Base-by-base conservation (phyloP, 2,113 vertebrate species). In the Kobus ellipsiprymnus region DNA sequence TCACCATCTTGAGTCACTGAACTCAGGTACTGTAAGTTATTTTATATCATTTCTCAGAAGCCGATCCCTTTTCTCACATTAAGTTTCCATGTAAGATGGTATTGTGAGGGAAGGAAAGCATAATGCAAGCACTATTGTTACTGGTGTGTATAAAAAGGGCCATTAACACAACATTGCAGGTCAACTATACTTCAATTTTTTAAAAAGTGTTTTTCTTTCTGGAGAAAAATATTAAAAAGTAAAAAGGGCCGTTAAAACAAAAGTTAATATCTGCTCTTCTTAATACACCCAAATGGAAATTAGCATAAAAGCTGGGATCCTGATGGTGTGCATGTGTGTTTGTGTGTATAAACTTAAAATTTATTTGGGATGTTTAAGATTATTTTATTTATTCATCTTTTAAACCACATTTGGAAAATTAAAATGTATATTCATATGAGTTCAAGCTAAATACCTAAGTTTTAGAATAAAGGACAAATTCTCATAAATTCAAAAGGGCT, bases 11-110 rank as follows among this genome's bases (percentile, higher is more conserved):
- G 98, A 99, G 97, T 98, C 97, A 98, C 16, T 96, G 94, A 94
- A 92, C 80, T 84, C 88, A 85, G 16, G 2, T 96, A 96, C 92
- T 96, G 96, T 98, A 97, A 98, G 92, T 87, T 77, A 44, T 71
- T 88, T 97, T 97, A 17, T 81, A 90, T 59, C 82, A 96, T 98
- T 99, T 99, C 98, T 97, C 94, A 98, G 98, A 99, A 98, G 77
- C 67, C 80, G 85, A 97, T 97, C 95, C 97, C 48, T 98, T 98
- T 98, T 96, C 97, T 98, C 96, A 92, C 90, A n/a, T 85, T 98
- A 86, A 55, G 93, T 98, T 98, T 87, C 97, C 98, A 98, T 96
- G 94, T 36, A 96, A 98, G 95, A 11, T 77, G 59, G 92, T 59
- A 95, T 97, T 86, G 98, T 36, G 96, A 94, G 97, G 78, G 7